Base-by-base conservation (phyloP, 2,113 vertebrate genomes). In the Perca flavescens region DNA sequence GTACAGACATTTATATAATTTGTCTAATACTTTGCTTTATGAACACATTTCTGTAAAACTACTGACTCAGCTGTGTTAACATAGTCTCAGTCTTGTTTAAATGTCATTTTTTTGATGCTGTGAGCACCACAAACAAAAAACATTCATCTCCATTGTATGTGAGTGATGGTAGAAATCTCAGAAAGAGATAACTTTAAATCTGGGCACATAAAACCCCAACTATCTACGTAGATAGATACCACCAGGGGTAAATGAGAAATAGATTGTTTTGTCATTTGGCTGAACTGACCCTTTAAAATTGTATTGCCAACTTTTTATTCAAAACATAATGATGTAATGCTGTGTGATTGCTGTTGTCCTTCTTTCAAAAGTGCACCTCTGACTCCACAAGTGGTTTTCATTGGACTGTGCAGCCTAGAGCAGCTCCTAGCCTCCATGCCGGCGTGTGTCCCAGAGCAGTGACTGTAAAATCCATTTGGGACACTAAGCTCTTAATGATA, bases 401-500 rank as follows among this genome's bases (percentile, higher is more conserved):
- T 92, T 88, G 80, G 40, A 16, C 79, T 63, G 25, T 15, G 56
- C 66, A 31, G 75, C 91, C 83, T 56, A 3, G 34, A 86, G 88
- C 79, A 9, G 65, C 83, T 84, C 62, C 60, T 36, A 36, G 82
- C 53, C 77, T 83, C 58, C 64, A 75, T 74, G 79, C 64, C 53
- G 12, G 64, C 46, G 22, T 88, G 79, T 81, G 79, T 90, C 77
- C 67, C 73, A 46, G 62, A 90, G 79, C 84, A 84, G 70, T 10
- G 88, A 88, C 90, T 94, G 86, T 93, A 92, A 95, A 94, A 91
- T 87, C 87, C 87, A 93, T 88, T 94, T 90, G 86, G 88, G 89
- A 88, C 89, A 91, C 82, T 93, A 95, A 94, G 87, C 92, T 82
- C 72, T 88, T 95, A 92, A 94, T 94, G 91, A 94, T 79, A 63